Evolutionary conservation across 2,113 vertebrate genomes (phyloP).

Genomic region (Tupaia tana): DNA sequence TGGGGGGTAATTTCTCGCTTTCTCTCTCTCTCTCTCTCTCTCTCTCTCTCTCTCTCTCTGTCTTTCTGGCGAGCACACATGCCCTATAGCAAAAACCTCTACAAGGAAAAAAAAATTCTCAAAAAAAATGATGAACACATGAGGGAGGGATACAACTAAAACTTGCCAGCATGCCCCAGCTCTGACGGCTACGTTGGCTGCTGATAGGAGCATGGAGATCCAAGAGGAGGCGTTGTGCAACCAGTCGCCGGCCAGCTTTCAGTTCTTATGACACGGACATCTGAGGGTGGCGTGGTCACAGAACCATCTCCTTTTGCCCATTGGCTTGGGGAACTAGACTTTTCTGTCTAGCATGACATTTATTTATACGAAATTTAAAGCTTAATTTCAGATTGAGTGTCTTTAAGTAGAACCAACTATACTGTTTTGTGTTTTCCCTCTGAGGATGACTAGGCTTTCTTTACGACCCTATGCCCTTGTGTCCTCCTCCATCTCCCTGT

Average conservation of each 20-base stretch:
- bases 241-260: neutral
- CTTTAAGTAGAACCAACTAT: neutral
- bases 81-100: too few species aligned
- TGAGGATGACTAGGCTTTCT: neutral
- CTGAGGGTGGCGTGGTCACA: neutral
- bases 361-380: constrained; percentile 36
- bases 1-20: too few species aligned
- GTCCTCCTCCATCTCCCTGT: neutral
- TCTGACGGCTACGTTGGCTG: neutral
- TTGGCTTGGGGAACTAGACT: neutral
- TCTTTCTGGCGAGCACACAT: too few species aligned
- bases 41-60: too few species aligned
- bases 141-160: neutral
- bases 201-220: neutral
- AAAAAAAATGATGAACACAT: neutral
- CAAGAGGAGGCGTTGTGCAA: neutral
- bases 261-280: neutral
- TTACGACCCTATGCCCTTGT: neutral
- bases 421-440: neutral
- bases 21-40: too few species aligned
- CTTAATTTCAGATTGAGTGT: neutral
- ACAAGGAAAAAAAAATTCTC: neutral
- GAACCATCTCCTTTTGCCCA: neutral
- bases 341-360: constrained; percentile 45
- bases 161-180: neutral